Percentiles rank a stretch among this genome's conserved stretches.
phyloP scores from a whole-genome alignment of 2,888 invertebrate genomes.

The Fabriciana adippe region DNA sequence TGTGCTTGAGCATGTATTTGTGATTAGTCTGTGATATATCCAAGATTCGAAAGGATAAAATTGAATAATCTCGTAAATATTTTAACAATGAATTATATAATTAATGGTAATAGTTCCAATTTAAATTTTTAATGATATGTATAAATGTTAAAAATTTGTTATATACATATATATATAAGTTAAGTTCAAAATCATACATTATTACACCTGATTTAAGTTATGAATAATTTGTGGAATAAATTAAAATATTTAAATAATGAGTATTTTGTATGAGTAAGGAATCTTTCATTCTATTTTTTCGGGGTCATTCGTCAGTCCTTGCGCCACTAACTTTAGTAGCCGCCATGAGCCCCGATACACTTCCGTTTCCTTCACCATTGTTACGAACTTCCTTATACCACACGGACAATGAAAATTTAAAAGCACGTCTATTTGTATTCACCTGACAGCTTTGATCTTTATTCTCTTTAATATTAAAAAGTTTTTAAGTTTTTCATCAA shows the following conservation, averaged over 20 bases:
- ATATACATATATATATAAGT: too few relatives aligned
- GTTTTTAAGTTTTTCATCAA: neutral
- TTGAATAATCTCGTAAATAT: neutral
- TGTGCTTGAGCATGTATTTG: neutral
- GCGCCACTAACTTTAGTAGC: constrained; percentile 46
- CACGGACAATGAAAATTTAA: constrained; percentile 29
- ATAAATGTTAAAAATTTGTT: neutral
- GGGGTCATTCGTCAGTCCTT: constrained; percentile 52
- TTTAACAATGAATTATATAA: neutral
- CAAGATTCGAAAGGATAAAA: neutral
- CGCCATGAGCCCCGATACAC: constrained; percentile 51
- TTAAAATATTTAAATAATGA: neutral
- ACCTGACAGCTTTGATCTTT: constrained; percentile 21
- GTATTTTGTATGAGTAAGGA: neutral
- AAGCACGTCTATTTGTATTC: constrained; percentile 29
- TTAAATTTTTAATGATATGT: neutral
- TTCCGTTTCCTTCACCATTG: constrained; percentile 59
- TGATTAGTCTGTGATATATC: constrained; percentile 11
- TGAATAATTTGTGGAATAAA: too few relatives aligned
- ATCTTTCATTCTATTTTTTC: constrained; percentile 39
- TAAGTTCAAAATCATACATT: too few relatives aligned
- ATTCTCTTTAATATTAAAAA: constrained; percentile 4
- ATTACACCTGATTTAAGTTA: too few relatives aligned
- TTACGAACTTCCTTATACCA: constrained; percentile 57
- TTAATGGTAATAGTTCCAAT: neutral